Evolutionary conservation across 2,888 invertebrate genomes (phyloP), one percentile per base, ranked within the genome.

Genomic region (Hydraecia micacea): DNA sequence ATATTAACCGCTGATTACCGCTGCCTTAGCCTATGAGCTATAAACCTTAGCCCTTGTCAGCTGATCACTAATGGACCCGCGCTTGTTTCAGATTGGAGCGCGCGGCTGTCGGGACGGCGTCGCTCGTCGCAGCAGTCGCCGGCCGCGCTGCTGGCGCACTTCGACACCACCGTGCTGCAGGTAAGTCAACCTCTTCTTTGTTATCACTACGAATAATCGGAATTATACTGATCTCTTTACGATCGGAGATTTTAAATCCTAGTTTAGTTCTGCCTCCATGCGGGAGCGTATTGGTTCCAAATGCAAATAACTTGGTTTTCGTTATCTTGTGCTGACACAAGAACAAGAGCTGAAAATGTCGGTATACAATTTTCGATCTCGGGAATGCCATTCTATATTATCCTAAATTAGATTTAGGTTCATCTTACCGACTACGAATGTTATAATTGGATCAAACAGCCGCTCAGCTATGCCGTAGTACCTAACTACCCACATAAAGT

Each of bases 81-180:
- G 6, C 21, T 93, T 93, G 93, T 95, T 94, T 0, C 93, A 97
- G 96, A 96, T 87, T 93, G 96, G 95, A 93, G 95, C 92, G 93
- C 89, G 90, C 94, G 95, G 88, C 87, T 89, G 90, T 93, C 93
- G 88, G 91, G 90, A 88, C 95, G 94, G 87, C 96, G 96, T 65
- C 94, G 96, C 90, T 92, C 95, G 84, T 92, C 94, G 91, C 95
- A 94, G 93, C 95, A 94, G 92, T 93, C 96, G 90, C 94, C 97
- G 89, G 96, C 97, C 85, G 97, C 97, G 87, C 96, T 98, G 91
- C 97, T 98, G 89, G 97, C 98, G 84, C 97, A 97, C 93, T 97
- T 98, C 94, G 98, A 98, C 96, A 98, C 98, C 96, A 98, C 98
- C 89, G 97, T 98, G 89, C 96, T 98, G 91, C 98, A 98, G 97